Conservation (phyloP, 2,797 vertebrate species). For the Ctenosaura bakeri region DNA sequence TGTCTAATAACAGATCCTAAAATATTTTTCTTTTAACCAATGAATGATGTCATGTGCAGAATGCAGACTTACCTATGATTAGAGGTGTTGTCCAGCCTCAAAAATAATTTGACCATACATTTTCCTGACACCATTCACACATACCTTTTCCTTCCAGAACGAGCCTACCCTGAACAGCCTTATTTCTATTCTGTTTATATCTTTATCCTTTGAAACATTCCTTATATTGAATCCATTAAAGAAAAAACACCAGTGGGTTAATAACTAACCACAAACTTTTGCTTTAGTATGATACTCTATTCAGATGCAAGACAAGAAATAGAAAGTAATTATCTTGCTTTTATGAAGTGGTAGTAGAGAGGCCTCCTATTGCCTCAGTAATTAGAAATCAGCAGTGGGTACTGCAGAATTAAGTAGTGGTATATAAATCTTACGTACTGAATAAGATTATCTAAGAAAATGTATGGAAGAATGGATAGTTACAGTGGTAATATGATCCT, state of each 20-base stretch:
- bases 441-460: background rate
- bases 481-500: background rate
- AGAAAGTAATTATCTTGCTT: background rate
- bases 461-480: background rate
- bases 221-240: background rate
- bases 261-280: conserved; percentile 7
- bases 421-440: background rate
- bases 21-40: background rate
- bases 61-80: background rate
- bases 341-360: background rate
- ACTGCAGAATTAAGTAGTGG: background rate
- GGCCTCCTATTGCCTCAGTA: background rate
- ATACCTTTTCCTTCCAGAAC: background rate
- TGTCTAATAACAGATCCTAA: background rate
- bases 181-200: background rate
- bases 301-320: background rate
- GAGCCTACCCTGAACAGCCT: background rate
- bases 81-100: background rate
- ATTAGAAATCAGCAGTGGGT: background rate
- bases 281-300: background rate
- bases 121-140: background rate
- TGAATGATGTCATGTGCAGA: background rate
- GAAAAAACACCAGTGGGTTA: background rate
- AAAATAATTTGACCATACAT: background rate
- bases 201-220: background rate